A percentile compares a stretch with the other conserved stretches of the same genome.
phyloP scores from a whole-genome alignment of 2,113 vertebrate species.

The Ailuropoda melanoleuca region DNA sequence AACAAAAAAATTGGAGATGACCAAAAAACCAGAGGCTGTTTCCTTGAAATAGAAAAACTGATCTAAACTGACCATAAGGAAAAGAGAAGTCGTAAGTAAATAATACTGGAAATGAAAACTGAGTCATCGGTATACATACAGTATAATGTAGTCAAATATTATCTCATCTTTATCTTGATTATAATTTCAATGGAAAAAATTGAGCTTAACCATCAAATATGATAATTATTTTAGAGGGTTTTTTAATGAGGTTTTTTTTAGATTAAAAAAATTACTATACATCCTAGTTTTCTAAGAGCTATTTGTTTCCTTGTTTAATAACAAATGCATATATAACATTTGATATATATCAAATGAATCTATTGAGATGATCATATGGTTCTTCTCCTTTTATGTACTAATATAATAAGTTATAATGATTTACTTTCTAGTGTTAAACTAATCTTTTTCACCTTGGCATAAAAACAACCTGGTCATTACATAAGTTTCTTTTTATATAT shows the following conservation, averaged over 20 bases:
- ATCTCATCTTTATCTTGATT: neutral
- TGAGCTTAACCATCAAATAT: neutral
- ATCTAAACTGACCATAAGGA: neutral
- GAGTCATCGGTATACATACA: neutral
- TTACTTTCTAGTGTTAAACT: neutral
- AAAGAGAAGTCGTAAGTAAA: neutral
- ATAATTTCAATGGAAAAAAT: neutral
- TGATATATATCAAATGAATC: neutral
- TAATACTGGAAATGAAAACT: neutral
- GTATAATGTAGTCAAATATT: neutral
- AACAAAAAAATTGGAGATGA: neutral
- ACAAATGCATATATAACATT: neutral
- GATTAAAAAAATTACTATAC: neutral
- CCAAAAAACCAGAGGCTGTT: neutral
- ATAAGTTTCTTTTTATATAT: neutral
- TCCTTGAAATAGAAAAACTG: neutral
- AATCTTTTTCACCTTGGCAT: neutral
- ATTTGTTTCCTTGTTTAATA: neutral
- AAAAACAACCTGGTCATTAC: neutral
- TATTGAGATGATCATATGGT: neutral
- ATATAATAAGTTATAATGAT: neutral
- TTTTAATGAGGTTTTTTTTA: neutral
- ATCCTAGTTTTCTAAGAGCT: neutral
- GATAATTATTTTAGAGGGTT: neutral
- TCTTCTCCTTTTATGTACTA: neutral